These are phyloP conservation scores for Pseudeuparius sepicola DNA, from an alignment of 2,888 invertebrate genomes.

Conservation along the genomic window DNA sequence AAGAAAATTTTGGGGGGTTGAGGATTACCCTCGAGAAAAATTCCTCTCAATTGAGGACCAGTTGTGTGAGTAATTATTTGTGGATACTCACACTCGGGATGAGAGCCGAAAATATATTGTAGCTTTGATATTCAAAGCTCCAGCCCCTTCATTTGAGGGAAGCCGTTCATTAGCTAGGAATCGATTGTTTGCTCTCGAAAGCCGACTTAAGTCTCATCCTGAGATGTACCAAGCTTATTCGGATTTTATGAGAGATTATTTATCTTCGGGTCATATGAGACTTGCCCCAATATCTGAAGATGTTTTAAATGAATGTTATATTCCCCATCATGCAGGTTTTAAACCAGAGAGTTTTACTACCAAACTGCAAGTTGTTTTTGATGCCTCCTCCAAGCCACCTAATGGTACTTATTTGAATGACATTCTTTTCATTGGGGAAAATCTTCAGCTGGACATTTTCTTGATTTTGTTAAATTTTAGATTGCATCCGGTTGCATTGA, in stretches of 20 bases:
- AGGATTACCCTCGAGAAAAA: conserved; percentile 7
- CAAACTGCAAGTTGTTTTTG: conserved; percentile 1
- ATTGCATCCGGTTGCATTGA: background rate
- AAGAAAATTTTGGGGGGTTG: conserved; percentile 13
- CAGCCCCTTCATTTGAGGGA: conserved; percentile 8
- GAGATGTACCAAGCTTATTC: conserved; percentile 9
- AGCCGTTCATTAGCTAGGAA: conserved; percentile 3
- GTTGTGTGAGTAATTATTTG: conserved; percentile 14
- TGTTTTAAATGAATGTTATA: conserved; percentile 1
- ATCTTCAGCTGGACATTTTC: background rate
- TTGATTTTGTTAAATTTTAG: conserved; percentile 1
- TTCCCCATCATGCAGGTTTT: conserved; percentile 9
- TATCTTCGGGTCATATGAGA: conserved; percentile 10
- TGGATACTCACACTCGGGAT: conserved; percentile 6
- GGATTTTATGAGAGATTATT: conserved; percentile 10
- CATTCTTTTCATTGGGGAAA: background rate
- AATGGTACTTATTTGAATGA: background rate
- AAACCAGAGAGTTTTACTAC: conserved; percentile 2
- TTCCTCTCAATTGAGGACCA: conserved; percentile 11
- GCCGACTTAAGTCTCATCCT: conserved; percentile 9
- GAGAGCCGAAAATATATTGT: conserved; percentile 13
- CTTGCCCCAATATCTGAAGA: background rate
- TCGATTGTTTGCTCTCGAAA: conserved; percentile 14
- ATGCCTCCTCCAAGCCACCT: background rate
- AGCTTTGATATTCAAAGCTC: conserved; percentile 13